Evolutionary conservation across 2,797 vertebrate species (phyloP).

Genomic region (Characodon lateralis): DNA sequence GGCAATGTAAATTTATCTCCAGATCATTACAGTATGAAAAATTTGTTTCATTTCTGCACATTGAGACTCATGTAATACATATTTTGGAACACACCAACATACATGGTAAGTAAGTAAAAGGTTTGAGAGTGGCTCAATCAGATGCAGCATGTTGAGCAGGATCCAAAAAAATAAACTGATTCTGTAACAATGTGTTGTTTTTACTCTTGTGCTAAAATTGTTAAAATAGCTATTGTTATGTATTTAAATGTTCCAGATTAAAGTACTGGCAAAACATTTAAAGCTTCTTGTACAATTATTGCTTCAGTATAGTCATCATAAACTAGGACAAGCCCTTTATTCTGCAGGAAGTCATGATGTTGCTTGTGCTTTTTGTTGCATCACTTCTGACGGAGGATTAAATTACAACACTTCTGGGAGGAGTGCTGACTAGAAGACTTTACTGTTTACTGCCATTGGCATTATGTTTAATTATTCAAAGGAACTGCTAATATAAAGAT

Average conservation of each 20-base stretch:
- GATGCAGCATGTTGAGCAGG: not conserved
- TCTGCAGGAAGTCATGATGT: not conserved
- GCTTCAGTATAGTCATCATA: not conserved
- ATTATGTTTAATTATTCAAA: not conserved
- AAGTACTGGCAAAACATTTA: too few species aligned
- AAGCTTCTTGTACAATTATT: not conserved
- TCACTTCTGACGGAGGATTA: slow-evolving; percentile 3
- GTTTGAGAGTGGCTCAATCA: not conserved
- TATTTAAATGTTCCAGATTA: not conserved
- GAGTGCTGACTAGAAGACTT: not conserved
- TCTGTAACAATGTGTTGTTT: not conserved
- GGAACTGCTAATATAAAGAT: not conserved
- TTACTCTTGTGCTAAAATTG: not conserved
- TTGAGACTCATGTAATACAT: not conserved
- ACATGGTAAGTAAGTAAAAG: not conserved
- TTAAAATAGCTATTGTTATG: not conserved
- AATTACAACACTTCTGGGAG: not conserved
- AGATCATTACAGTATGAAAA: not conserved
- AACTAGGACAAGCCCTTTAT: not conserved
- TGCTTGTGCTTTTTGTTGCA: not conserved
- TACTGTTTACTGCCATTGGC: not conserved
- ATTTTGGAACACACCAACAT: not conserved
- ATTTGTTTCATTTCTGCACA: not conserved
- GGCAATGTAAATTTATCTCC: not conserved
- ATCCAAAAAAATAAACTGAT: not conserved